phyloP scores from a whole-genome alignment of 92 coral and sea anemone genomes.

The Porites cylindrica region DNA sequence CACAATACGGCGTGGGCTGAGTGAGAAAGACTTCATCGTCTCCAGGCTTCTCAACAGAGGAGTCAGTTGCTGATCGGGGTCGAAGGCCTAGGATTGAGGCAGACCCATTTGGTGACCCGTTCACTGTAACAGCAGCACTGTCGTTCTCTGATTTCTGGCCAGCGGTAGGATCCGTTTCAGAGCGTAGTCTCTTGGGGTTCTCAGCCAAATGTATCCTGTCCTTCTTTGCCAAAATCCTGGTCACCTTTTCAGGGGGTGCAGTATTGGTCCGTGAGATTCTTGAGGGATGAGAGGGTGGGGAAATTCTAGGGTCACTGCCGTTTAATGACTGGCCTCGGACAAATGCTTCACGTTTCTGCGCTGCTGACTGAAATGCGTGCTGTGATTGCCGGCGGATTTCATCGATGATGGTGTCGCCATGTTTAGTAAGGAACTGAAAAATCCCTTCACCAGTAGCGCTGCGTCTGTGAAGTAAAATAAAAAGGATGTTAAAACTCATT shows the following conservation, averaged over 20 bases:
- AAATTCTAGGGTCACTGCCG: slow-evolving; percentile 14
- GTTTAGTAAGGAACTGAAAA: slow-evolving; percentile 81
- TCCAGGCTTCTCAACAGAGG: slow-evolving; percentile 17
- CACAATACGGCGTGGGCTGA: not conserved
- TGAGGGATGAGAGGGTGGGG: not conserved
- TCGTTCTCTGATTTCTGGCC: not conserved
- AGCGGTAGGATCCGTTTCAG: slow-evolving; percentile 2
- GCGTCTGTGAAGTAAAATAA: slow-evolving; percentile 50
- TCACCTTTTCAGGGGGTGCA: slow-evolving; percentile 15
- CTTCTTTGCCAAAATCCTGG: not conserved
- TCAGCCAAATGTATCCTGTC: not conserved
- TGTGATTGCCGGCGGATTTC: slow-evolving; percentile 70
- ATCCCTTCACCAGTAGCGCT: slow-evolving; percentile 86
- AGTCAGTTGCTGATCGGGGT: slow-evolving; percentile 28
- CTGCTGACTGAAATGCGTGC: slow-evolving; percentile 51
- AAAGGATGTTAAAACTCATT: not conserved
- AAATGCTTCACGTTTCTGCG: slow-evolving; percentile 59
- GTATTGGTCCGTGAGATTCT: slow-evolving; percentile 29
- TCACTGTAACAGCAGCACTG: not conserved
- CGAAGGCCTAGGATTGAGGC: not conserved
- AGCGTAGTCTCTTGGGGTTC: not conserved
- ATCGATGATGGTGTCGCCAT: slow-evolving; percentile 72
- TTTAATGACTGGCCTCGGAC: slow-evolving; percentile 20
- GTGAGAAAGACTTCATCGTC: slow-evolving; percentile 42
- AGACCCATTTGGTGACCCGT: not conserved